Conservation (phyloP, 2,888 invertebrate genomes). For the Dynastes maya region DNA sequence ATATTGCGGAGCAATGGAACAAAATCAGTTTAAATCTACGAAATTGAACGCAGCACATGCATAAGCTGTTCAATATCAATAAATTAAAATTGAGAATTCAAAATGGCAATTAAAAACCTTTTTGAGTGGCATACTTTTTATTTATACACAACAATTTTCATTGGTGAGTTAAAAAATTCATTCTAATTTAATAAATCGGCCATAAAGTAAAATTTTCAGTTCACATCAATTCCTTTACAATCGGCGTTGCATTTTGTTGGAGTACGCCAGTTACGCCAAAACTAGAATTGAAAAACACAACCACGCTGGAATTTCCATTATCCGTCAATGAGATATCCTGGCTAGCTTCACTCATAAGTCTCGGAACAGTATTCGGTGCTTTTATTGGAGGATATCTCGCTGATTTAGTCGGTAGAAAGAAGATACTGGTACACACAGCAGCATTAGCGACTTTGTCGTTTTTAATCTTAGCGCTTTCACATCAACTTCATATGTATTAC, state of each 20-base stretch:
- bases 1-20: no score
- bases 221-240: constrained; percentile 68
- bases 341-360: constrained; percentile 81
- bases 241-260: constrained; percentile 70
- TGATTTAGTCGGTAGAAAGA: constrained; percentile 76
- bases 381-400: constrained; percentile 79
- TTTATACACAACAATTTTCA: neutral
- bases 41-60: no score
- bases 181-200: neutral
- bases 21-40: no score
- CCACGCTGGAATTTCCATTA: constrained; percentile 71
- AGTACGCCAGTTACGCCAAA: constrained; percentile 62
- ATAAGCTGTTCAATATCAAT: no score
- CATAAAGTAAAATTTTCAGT: constrained; percentile 61
- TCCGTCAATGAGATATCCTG: constrained; percentile 77
- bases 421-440: constrained; percentile 76
- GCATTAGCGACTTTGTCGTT: constrained; percentile 76
- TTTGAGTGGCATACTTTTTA: neutral
- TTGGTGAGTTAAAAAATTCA: neutral
- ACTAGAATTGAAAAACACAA: constrained; percentile 63
- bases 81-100: neutral
- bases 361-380: constrained; percentile 78
- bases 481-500: constrained; percentile 47
- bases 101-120: neutral
- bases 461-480: constrained; percentile 51